Conservation (phyloP, 2,797 vertebrate species). For the Chaetophractus vellerosus region DNA sequence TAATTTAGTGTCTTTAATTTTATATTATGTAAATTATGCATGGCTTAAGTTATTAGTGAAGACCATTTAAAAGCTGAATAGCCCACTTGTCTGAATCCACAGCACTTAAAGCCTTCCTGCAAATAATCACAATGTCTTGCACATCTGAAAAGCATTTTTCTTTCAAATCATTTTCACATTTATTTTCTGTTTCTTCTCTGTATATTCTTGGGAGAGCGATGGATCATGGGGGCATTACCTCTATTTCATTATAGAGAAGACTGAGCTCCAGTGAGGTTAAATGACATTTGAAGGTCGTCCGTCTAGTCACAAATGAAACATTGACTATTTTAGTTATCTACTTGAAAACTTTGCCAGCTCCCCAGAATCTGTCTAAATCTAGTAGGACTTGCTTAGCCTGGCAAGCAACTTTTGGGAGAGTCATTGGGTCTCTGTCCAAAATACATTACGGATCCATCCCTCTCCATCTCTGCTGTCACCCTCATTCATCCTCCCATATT, state of each 20-base stretch:
- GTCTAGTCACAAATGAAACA: neutral
- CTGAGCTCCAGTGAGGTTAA: neutral
- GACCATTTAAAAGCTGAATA: conserved; percentile 21
- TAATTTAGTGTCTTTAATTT: conserved; percentile 66
- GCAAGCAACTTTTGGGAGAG: neutral
- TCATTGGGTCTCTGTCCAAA: neutral
- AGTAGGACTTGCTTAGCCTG: neutral
- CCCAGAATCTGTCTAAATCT: neutral
- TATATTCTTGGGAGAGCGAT: conserved; percentile 24
- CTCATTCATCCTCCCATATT: neutral
- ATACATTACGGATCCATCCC: neutral
- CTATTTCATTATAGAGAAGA: conserved; percentile 7
- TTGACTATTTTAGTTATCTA: neutral
- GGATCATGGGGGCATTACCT: neutral
- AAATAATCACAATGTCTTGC: conserved; percentile 53
- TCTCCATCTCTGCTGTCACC: neutral
- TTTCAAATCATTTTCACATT: neutral
- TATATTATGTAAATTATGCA: conserved; percentile 48
- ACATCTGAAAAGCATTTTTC: conserved; percentile 5
- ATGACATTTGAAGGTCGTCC: neutral
- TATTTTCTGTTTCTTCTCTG: conserved; percentile 17
- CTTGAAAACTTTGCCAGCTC: neutral
- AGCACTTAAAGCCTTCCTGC: conserved; percentile 28
- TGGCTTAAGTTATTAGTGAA: conserved; percentile 31
- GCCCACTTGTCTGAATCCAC: neutral